Evolutionary conservation across 2,113 vertebrate species (phyloP).

Genomic region (Eulacestoma nigropectus): DNA sequence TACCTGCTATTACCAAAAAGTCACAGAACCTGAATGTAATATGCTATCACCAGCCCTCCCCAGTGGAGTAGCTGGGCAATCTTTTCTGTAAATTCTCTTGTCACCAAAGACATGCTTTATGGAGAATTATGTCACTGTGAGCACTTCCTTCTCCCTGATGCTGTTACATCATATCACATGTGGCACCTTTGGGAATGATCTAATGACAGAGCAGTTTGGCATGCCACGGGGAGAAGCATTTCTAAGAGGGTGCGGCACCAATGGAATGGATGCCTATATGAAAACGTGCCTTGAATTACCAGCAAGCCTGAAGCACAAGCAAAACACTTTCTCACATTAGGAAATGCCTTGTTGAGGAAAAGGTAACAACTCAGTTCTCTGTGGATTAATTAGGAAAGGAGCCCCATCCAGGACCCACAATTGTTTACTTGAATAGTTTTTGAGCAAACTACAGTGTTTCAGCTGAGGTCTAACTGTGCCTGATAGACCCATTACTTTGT

Average conservation of each 20-base stretch:
- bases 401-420: conserved; percentile 65
- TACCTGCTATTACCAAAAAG: background rate
- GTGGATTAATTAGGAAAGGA: conserved; percentile 79
- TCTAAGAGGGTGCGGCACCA: background rate
- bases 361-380: conserved; percentile 58
- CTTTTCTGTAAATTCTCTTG: background rate
- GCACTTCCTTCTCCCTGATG: background rate
- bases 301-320: background rate
- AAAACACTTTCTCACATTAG: background rate
- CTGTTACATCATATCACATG: background rate
- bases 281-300: background rate
- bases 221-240: background rate
- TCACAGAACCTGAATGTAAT: background rate
- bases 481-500: conserved; percentile 82
- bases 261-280: background rate
- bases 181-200: background rate
- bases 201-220: background rate
- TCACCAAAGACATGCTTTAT: background rate
- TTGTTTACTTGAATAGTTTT: conserved; percentile 89
- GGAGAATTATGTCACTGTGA: background rate
- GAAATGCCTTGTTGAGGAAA: background rate
- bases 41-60: background rate
- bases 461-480: conserved; percentile 84
- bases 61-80: background rate
- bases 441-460: conserved; percentile 77